Evolutionary conservation across 2,888 invertebrate genomes (phyloP), one percentile per base, ranked within the genome.

Genomic region (Apodemia hepburni): DNA sequence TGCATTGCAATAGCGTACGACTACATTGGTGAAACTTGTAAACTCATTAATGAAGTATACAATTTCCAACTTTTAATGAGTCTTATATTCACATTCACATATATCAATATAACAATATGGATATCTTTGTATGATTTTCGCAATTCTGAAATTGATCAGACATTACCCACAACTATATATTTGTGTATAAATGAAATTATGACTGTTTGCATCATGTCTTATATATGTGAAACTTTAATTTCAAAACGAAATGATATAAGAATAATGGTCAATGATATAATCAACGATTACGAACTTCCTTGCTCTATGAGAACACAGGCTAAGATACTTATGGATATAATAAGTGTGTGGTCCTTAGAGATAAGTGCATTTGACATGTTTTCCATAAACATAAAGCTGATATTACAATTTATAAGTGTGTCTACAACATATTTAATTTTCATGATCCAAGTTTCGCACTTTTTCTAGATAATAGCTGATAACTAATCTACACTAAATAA

Each of bases 341-440:
- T 83, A 17, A 80, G 83, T 47, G 79, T 82, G 0, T 85, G 84
- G 84, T 76, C 81, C 1, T 65, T 75, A 45, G 47, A 69, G 47
- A 67, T 75, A 18, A 61, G 18, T 22, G 61, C 63, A 12, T 87
- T 81, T 63, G 79, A 85, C 64, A 83, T 89, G 82, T 82, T 85
- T 68, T 75, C 80, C 6, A 76, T 89, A 3, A 81, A 89, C 66
- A 77, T 84, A 29, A 81, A 81, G 1, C 66, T 89, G 5, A 78
- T 87, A 72, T 68, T 87, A 11, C 84, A 82, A 61, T 89, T 86
- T 64, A 76, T 87, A 45, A 84, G 84, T 65, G 78, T 85, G 5
- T 78, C 84, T 9, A 83, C 87, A 0, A 84, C 86, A 0, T 87
- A 87, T 67, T 75, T 88, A 59, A 85, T 88, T 71, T 78, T 87